Evolutionary conservation across 2,113 vertebrate species (phyloP), one percentile per base, ranked within the genome.

Genomic region (Clinocottus analis): DNA sequence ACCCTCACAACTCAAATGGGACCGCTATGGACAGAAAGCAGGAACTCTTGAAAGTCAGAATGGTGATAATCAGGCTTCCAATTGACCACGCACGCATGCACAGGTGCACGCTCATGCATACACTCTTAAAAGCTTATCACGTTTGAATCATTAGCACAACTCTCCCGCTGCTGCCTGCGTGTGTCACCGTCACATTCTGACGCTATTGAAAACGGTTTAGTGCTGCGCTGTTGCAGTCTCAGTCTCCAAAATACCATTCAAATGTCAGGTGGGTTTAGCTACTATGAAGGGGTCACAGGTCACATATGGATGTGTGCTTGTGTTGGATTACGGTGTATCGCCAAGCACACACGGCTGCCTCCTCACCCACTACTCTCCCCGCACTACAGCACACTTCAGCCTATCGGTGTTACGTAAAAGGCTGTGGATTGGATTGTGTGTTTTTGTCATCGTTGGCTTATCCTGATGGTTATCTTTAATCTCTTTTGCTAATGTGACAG

Each of bases 181-280:
- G 74, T 59, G 81, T 68, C 47, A 62, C 56, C 27, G 74, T 72
- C 33, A 35, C 80, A 67, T 56, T 58, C 53, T 39, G 72, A 67
- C 53, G 60, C 45, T 61, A 33, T 13, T 53, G 70, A 77, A 74
- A 85, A 74, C 61, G 39, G 72, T 80, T 89, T 79, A 72, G 84
- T 33, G 29, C 61, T 29, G 41, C 31, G 58, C 63, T 21, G 61
- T 70, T 47, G 79, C 71, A 64, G 59, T 78, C 35, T 62, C 55
- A 72, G 49, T 63, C 43, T 56, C 3, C 10, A 71, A 92, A 89
- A 93, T 89, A 82, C 82, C 83, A 88, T 86, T 84, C 56, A 90
- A 91, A 89, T 91, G 90, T 91, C 89, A 89, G 85, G 45, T 89
- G 79, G 78, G 49, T 82, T 84, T 35, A 60, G 71, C 72, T 76